These are phyloP conservation scores for Synergus gifuensis DNA, from an alignment of 2,888 invertebrate genomes.

Conservation along the genomic window DNA sequence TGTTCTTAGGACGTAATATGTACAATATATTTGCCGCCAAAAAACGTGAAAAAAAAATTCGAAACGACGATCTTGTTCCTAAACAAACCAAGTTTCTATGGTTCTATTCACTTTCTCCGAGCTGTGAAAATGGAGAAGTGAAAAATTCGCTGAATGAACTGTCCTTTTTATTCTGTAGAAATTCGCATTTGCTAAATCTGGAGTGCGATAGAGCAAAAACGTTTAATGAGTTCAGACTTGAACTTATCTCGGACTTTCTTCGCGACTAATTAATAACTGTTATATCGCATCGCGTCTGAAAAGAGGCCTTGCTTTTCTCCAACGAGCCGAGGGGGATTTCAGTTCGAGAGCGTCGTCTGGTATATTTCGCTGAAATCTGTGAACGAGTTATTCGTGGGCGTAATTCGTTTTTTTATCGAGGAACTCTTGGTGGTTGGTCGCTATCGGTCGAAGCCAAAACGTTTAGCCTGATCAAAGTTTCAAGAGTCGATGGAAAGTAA, in stretches of 20 bases:
- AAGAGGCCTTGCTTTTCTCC: constrained; percentile 17
- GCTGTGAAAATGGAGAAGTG: not conserved
- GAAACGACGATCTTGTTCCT: too few species aligned
- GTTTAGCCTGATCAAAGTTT: not conserved
- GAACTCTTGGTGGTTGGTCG: not conserved
- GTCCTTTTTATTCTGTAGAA: not conserved
- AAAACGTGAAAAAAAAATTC: too few species aligned
- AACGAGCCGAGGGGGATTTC: not conserved
- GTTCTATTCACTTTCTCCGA: constrained; percentile 6
- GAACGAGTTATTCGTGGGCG: not conserved
- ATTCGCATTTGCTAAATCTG: constrained; percentile 3
- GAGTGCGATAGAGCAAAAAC: constrained; percentile 1
- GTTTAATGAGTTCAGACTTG: constrained; percentile 9
- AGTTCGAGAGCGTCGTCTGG: not conserved
- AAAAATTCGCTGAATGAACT: constrained; percentile 2
- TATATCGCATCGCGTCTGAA: not conserved
- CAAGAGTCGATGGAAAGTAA: too few species aligned
- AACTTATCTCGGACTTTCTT: constrained; percentile 10
- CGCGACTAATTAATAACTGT: constrained; percentile 25
- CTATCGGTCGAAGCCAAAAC: not conserved
- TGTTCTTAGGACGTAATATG: too few species aligned
- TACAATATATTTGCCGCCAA: too few species aligned
- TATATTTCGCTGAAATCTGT: not conserved
- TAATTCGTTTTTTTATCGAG: not conserved
- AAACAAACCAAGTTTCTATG: not conserved